Evolutionary conservation across 2,797 vertebrate genomes (phyloP).

Genomic region (Neomorphus geoffroyi): DNA sequence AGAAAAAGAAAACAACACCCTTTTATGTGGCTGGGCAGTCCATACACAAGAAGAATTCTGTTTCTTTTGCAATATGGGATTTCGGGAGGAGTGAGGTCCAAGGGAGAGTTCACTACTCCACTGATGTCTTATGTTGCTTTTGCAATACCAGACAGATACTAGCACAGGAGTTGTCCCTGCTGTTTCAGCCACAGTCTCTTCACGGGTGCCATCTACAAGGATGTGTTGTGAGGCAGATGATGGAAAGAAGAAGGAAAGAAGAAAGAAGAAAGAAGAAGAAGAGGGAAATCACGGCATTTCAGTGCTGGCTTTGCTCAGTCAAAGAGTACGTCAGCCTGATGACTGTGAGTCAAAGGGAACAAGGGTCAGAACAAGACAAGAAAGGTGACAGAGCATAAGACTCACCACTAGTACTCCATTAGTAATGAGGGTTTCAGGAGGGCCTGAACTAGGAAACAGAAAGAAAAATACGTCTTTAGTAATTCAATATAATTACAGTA

Average conservation of each 20-base stretch:
- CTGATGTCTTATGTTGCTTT: neutral
- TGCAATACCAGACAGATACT: neutral
- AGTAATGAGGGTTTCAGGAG: slow-evolving; percentile 75
- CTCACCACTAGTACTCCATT: slow-evolving; percentile 88
- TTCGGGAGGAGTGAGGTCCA: neutral
- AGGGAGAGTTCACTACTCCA: neutral
- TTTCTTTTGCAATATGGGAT: rapidly evolving
- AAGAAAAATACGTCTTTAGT: slow-evolving; percentile 44
- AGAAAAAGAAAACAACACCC: neutral
- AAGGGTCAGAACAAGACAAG: neutral
- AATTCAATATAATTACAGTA: neutral
- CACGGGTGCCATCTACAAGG: neutral
- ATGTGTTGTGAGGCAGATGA: neutral
- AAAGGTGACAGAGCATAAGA: slow-evolving; percentile 17
- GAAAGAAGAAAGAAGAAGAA: too few relatives aligned
- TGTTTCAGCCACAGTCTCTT: neutral
- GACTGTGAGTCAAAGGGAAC: neutral
- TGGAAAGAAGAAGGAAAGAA: too few relatives aligned
- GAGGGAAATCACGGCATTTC: neutral
- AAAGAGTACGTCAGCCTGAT: neutral
- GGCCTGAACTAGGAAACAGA: slow-evolving; percentile 76
- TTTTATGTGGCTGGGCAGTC: too few relatives aligned
- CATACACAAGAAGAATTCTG: too few relatives aligned
- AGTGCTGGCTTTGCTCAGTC: neutral
- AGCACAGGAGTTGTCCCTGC: neutral